Evolutionary conservation across 2,888 invertebrate genomes (phyloP), one percentile per base, ranked within the genome.

Genomic region (Sylvicola fuscatus): DNA sequence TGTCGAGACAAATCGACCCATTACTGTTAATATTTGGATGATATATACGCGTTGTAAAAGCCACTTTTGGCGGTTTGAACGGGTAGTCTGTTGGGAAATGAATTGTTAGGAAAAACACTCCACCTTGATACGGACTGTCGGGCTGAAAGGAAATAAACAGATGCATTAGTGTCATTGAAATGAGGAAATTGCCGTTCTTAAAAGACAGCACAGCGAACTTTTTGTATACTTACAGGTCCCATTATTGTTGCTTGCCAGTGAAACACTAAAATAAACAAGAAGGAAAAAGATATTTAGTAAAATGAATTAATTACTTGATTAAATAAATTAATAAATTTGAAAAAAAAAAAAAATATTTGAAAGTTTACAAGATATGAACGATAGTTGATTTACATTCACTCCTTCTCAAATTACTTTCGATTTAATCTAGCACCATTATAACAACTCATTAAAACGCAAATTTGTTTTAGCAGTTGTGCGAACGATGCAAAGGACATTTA

Each of bases 11-110:
- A 73, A 98, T 98, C 70, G 93, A 93, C 68, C 97, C 98, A 75
- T 98, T 97, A 76, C 93, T 95, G 82, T 98, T 98, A 70, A 98
- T 98, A 72, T 98, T 98, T 60, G 97, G 97, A 69, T 98, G 98
- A 73, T 98, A 98, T 69, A 98, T 98, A 72, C 93, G 84, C 62
- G 98, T 98, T 65, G 95, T 97, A 73, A 98, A 98, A 66, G 95
- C 92, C 69, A 98, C 93, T 84, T 95, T 98, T 58, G 98, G 98
- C 64, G 98, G 97, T 76, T 98, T 98, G 68, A 98, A 98, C 54
- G 98, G 98, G 68, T 98, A 98, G 68, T 98, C 98, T 80, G 97
- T 97, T 57, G 98, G 97, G 68, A 98, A 98, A 67, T 95, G 93
- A 71, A 98, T 98, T 65, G 92, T 95, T 70, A 98, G 74, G 72